These are phyloP conservation scores for Beris chalybata DNA, from an alignment of 2,888 invertebrate species.

Conservation along the genomic window DNA sequence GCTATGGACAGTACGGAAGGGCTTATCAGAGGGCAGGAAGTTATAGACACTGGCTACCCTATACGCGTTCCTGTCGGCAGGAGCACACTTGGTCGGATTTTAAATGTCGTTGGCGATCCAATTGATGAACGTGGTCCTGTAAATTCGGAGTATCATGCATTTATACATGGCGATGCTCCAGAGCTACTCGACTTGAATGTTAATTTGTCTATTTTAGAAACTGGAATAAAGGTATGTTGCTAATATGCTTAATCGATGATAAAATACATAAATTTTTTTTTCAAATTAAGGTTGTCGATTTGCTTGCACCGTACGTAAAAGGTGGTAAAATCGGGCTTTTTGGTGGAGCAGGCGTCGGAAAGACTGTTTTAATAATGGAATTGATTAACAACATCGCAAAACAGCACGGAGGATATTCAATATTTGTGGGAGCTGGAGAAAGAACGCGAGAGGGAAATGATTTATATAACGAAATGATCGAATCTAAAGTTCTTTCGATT, in stretches of 20 bases:
- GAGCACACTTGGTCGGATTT: slow-evolving; percentile 88
- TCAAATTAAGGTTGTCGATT: slow-evolving; percentile 77
- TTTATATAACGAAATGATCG: slow-evolving; percentile 95
- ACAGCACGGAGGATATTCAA: slow-evolving; percentile 95
- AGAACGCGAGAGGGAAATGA: slow-evolving; percentile 94
- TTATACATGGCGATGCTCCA: slow-evolving; percentile 90
- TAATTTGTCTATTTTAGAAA: slow-evolving; percentile 73
- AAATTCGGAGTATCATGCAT: slow-evolving; percentile 71
- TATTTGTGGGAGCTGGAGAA: slow-evolving; percentile 95
- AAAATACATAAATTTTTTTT: not conserved
- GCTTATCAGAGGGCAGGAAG: slow-evolving; percentile 80
- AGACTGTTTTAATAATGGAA: slow-evolving; percentile 95
- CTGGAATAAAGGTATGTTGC: slow-evolving; percentile 71
- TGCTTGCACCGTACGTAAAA: slow-evolving; percentile 89
- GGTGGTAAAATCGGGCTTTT: slow-evolving; percentile 94
- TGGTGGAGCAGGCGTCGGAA: slow-evolving; percentile 93
- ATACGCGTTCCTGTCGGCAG: slow-evolving; percentile 91
- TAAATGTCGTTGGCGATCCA: slow-evolving; percentile 86
- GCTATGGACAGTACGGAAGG: slow-evolving; percentile 95
- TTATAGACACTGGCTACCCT: slow-evolving; percentile 79
- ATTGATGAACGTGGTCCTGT: slow-evolving; percentile 89
- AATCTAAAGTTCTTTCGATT: slow-evolving; percentile 86
- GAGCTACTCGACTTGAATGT: slow-evolving; percentile 91
- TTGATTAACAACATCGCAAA: slow-evolving; percentile 95
- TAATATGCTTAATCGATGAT: not conserved